Evolutionary conservation across 2,797 vertebrate genomes (phyloP), one percentile per base, ranked within the genome.

Genomic region (Pterois miles): DNA sequence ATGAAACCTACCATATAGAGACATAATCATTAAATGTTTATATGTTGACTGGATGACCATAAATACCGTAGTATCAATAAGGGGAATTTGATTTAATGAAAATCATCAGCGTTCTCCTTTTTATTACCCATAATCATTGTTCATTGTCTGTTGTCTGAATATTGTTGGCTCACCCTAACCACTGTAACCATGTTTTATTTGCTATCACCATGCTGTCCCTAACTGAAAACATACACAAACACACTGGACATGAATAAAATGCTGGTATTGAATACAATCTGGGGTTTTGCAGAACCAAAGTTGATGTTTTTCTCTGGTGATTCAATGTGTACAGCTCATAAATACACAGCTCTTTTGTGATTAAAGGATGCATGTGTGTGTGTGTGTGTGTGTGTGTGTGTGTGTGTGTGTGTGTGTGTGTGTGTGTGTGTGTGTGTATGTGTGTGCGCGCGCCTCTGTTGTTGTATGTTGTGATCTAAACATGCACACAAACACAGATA

Each of bases 401-500:
- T 1, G n/a, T 29, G 27, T 34, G 27, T 33, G 43, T 20, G 4
- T 57, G 36, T 58, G 27, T 48, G 14, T 22, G 27, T 31, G 2
- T 25, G 6, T 1, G n/a, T 29, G 27, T 34, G 27, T 33, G 43
- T 20, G 4, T 57, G 36, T 58, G 27, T n/a, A n/a, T n/a, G n/a
- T n/a, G n/a, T n/a, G n/a, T n/a, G n/a, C n/a, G n/a, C n/a, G n/a
- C n/a, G n/a, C n/a, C n/a, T n/a, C n/a, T n/a, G n/a, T n/a, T n/a
- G n/a, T n/a, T n/a, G n/a, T n/a, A n/a, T 72, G 78, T 48, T 81
- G 76, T 74, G 78, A 72, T 60, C 27, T 43, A 86, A 87, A 86
- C 80, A 80, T 10, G 57, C 69, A 68, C 56, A 58, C 53, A 67
- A 34, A 59, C 58, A 4, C 27, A 76, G 64, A 75, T 8, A 75